These are phyloP conservation scores for Dichetophora obliterata DNA, from an alignment of 2,888 invertebrate species.

Conservation along the genomic window DNA sequence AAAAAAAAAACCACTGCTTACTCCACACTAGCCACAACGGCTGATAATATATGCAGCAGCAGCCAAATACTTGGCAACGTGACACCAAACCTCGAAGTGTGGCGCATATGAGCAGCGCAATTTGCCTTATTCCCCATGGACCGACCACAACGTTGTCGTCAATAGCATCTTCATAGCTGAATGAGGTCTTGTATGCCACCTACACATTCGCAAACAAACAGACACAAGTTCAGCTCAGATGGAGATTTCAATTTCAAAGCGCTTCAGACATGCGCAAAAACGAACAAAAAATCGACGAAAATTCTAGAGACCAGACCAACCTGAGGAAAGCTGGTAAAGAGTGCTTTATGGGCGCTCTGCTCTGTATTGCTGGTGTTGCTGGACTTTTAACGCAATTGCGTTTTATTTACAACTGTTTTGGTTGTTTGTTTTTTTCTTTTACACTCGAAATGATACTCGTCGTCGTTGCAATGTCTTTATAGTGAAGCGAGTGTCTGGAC, in stretches of 20 bases:
- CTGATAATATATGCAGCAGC: conserved; percentile 29
- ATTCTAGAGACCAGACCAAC: background rate
- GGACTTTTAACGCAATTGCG: conserved; percentile 2
- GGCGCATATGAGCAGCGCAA: conserved; percentile 30
- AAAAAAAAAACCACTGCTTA: too few relatives aligned
- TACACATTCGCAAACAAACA: background rate
- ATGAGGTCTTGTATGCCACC: background rate
- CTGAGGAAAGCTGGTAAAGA: background rate
- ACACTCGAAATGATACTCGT: background rate
- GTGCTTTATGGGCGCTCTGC: background rate
- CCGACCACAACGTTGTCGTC: background rate
- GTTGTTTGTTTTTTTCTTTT: background rate
- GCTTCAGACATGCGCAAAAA: background rate
- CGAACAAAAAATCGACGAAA: background rate
- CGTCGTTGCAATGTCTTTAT: conserved; percentile 1
- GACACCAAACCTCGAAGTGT: conserved; percentile 24
- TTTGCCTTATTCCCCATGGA: conserved; percentile 22
- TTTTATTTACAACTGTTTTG: conserved; percentile 26
- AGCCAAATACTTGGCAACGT: conserved; percentile 6
- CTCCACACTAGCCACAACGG: background rate
- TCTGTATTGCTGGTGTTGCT: background rate
- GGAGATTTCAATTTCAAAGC: conserved; percentile 33
- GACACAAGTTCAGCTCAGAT: background rate
- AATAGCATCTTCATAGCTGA: conserved; percentile 11
- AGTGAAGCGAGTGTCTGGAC: background rate